Conservation (phyloP, 2,888 invertebrate species). For the Aphidius colemani region DNA sequence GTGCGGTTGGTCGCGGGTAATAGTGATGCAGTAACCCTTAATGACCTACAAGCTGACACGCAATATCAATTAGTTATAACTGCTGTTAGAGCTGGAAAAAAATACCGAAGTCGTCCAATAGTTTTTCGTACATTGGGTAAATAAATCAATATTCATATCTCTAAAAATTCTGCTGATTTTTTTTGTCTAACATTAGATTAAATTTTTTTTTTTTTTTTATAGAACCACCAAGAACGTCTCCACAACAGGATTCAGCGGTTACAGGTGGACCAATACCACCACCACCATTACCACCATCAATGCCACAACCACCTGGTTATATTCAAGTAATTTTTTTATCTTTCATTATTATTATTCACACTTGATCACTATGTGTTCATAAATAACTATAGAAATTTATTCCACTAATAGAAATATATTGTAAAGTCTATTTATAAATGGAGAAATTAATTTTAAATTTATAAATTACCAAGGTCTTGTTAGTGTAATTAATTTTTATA, state of each 20-base stretch:
- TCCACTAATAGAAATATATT: too few species aligned
- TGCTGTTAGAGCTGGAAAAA: slow-evolving; percentile 81
- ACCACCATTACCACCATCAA: slow-evolving; percentile 55
- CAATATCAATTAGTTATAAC: slow-evolving; percentile 88
- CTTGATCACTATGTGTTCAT: not conserved
- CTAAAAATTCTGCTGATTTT: too few species aligned
- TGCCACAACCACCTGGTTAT: slow-evolving; percentile 52
- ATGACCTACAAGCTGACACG: slow-evolving; percentile 81
- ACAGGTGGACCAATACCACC: slow-evolving; percentile 59
- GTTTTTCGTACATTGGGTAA: slow-evolving; percentile 88
- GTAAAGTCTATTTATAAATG: too few species aligned
- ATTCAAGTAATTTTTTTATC: slow-evolving; percentile 48
- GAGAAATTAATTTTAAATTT: too few species aligned
- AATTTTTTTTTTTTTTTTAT: slow-evolving; percentile 46
- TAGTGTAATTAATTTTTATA: too few species aligned
- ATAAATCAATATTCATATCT: not conserved
- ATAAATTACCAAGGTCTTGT: too few species aligned
- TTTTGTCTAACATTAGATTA: slow-evolving; percentile 71
- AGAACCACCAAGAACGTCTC: slow-evolving; percentile 80
- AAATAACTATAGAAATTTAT: not conserved
- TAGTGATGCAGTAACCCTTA: slow-evolving; percentile 83
- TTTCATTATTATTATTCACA: not conserved
- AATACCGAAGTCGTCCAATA: slow-evolving; percentile 83
- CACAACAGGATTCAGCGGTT: slow-evolving; percentile 73
- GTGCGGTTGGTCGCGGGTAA: slow-evolving; percentile 89